These are phyloP conservation scores for Nyctibius bracteatus DNA, from an alignment of 2,113 vertebrate genomes.

Conservation along the genomic window DNA sequence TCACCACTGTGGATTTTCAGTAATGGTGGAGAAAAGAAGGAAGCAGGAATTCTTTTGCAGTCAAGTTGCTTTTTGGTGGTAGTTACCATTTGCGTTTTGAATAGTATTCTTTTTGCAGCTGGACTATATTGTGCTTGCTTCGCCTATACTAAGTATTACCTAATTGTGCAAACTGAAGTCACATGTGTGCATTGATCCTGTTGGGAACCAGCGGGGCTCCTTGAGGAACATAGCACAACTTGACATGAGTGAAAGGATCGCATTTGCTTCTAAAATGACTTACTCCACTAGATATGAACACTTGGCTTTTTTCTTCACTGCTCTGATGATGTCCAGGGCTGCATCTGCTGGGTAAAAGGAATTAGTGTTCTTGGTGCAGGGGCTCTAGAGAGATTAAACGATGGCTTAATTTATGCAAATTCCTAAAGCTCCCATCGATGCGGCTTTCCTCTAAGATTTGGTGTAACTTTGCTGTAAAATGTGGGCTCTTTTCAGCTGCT, in stretches of 20 bases:
- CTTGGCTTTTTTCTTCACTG: neutral
- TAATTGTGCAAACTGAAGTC: neutral
- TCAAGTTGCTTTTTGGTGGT: neutral
- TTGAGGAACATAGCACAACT: neutral
- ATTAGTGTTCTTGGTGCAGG: neutral
- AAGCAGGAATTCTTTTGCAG: neutral
- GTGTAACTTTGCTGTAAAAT: neutral
- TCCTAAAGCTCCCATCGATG: neutral
- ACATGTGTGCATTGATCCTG: neutral
- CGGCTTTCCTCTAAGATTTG: neutral
- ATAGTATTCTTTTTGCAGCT: neutral
- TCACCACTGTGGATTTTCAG: constrained; percentile 8
- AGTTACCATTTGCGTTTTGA: constrained; percentile 25
- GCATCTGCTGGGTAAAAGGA: neutral
- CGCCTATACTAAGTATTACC: neutral
- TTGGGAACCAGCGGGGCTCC: neutral
- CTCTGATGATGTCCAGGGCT: neutral
- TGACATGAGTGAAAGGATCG: neutral
- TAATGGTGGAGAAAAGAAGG: neutral
- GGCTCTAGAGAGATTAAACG: neutral
- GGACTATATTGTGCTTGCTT: neutral
- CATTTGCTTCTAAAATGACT: neutral
- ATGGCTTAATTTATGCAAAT: neutral
- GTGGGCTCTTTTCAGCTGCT: neutral
- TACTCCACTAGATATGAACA: neutral